phyloP scores from a whole-genome alignment of 2,888 invertebrate genomes.

The Anthrax anthrax region DNA sequence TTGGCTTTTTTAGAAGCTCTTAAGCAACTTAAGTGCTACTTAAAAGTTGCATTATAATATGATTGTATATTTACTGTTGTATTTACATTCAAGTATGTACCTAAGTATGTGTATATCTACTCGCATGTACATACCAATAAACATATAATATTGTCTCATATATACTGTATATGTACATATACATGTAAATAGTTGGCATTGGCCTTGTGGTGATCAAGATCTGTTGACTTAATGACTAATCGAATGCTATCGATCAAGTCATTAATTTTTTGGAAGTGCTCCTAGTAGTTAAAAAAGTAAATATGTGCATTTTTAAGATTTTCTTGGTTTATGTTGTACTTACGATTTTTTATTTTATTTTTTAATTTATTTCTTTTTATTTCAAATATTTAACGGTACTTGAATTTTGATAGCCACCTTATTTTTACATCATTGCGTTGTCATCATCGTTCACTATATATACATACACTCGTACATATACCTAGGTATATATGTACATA shows the following conservation, averaged over 20 bases:
- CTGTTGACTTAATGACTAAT: constrained; percentile 8
- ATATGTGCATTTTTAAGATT: too few relatives aligned
- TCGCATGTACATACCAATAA: neutral
- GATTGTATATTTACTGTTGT: too few relatives aligned
- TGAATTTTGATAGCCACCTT: neutral
- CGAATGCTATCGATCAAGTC: constrained; percentile 3
- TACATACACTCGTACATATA: too few relatives aligned
- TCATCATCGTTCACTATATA: neutral
- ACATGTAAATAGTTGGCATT: constrained; percentile 7
- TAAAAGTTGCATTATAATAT: neutral
- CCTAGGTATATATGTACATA: too few relatives aligned
- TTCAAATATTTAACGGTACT: neutral
- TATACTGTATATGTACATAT: too few relatives aligned
- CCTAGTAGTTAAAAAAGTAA: neutral
- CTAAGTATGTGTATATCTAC: neutral
- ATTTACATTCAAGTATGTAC: too few relatives aligned
- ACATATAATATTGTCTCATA: too few relatives aligned
- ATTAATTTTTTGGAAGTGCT: constrained; percentile 4
- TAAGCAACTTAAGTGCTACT: neutral
- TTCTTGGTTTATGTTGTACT: too few relatives aligned
- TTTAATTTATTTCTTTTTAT: too few relatives aligned
- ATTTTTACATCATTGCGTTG: neutral
- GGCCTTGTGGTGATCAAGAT: constrained; percentile 5
- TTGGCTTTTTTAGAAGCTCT: too few relatives aligned
- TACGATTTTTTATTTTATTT: too few relatives aligned